A percentile compares a stretch with the other conserved stretches of the same genome.
Conservation (phyloP, 2,113 vertebrate species). For the Aythya baeri region DNA sequence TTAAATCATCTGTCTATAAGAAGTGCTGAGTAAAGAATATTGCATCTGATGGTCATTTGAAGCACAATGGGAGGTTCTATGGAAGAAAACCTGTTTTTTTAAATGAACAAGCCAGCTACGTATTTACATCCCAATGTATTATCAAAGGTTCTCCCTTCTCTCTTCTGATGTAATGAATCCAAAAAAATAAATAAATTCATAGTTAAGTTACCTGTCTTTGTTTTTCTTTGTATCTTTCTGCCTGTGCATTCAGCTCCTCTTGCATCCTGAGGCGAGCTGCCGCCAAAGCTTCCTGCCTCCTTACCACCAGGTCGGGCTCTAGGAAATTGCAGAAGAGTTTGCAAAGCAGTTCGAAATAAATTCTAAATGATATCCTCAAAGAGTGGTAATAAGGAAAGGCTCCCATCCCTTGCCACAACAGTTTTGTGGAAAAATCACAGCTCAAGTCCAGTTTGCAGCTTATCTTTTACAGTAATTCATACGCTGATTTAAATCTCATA, state of each 20-base stretch:
- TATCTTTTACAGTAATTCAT: background rate
- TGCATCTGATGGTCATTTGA: background rate
- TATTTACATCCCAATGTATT: background rate
- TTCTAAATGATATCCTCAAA: background rate
- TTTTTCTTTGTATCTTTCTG: slow-evolving; percentile 87
- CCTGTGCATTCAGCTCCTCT: slow-evolving; percentile 86
- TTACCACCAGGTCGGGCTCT: slow-evolving; percentile 82
- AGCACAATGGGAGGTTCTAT: accelerated
- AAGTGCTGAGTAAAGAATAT: background rate
- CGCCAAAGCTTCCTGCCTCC: slow-evolving; percentile 87
- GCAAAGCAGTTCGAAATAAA: background rate
- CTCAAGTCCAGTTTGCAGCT: background rate
- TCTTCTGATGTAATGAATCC: background rate
- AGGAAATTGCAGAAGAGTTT: background rate
- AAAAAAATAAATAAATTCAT: background rate
- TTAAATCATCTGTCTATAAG: background rate
- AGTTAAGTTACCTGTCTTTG: slow-evolving; percentile 82
- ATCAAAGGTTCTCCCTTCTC: background rate
- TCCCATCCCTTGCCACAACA: background rate
- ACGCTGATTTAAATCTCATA: background rate
- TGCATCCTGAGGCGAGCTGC: slow-evolving; percentile 90
- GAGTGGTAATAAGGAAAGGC: background rate
- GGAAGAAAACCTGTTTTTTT: background rate
- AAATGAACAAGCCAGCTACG: background rate
- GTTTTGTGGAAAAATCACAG: background rate